phyloP scores from a whole-genome alignment of 2,797 vertebrate genomes.

The Geotrypetes seraphini region DNA sequence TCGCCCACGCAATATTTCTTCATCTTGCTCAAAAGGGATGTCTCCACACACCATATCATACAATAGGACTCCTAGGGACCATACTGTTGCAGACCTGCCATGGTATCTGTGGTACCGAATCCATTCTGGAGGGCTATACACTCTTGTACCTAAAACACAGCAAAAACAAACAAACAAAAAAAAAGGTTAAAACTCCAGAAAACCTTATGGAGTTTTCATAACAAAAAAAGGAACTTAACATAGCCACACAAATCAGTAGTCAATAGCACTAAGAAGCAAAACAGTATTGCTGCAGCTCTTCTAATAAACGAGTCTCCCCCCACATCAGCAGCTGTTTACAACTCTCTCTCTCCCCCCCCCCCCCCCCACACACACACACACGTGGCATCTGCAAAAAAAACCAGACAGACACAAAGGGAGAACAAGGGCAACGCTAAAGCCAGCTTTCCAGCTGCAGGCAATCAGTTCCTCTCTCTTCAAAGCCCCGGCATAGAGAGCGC shows the following conservation, averaged over 20 bases:
- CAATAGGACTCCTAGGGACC: slow-evolving; percentile 90
- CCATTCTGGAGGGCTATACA: slow-evolving; percentile 96
- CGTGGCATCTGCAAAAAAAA: slow-evolving; percentile 50
- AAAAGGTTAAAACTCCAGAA: not conserved
- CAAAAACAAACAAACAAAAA: not conserved
- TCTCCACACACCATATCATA: slow-evolving; percentile 97
- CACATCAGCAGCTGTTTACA: slow-evolving; percentile 47
- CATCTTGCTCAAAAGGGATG: slow-evolving; percentile 95
- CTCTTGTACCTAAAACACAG: slow-evolving; percentile 69
- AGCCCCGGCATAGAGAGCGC: not conserved
- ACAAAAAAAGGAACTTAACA: not conserved
- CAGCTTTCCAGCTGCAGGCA: no score
- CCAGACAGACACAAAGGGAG: slow-evolving; percentile 58
- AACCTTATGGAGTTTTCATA: accelerated
- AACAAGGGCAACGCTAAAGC: slow-evolving; percentile 11
- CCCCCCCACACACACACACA: no score
- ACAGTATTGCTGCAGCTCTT: not conserved
- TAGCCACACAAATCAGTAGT: slow-evolving; percentile 2
- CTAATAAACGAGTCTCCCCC: no score
- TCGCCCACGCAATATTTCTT: slow-evolving; percentile 85
- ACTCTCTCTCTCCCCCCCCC: slow-evolving; percentile 33
- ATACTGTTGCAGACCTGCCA: slow-evolving; percentile 88
- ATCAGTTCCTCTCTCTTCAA: slow-evolving; percentile 18
- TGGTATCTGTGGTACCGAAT: slow-evolving; percentile 94
- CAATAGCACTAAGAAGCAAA: not conserved